Conservation (phyloP, 2,797 vertebrate genomes). For the Rhincodon typus region DNA sequence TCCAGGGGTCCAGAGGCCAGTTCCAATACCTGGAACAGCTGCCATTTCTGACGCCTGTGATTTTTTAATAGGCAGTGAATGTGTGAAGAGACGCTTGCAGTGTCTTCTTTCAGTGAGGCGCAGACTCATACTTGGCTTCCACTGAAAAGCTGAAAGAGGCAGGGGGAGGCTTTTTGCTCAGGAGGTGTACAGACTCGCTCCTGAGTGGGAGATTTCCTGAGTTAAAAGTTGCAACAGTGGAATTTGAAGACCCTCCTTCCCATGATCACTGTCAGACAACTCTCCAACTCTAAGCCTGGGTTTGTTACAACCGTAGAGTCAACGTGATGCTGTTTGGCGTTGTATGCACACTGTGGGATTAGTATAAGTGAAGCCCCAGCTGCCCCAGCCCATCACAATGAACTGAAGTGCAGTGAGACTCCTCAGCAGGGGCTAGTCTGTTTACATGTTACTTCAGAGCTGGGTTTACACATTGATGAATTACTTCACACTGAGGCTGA, state of each 20-base stretch:
- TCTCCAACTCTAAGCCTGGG: neutral
- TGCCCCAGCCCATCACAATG: neutral
- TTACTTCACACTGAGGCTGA: neutral
- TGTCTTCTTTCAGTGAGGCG: neutral
- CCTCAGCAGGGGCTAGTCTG: neutral
- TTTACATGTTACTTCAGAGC: neutral
- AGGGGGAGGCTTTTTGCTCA: neutral
- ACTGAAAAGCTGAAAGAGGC: neutral
- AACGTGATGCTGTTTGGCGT: neutral
- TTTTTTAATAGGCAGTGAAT: neutral
- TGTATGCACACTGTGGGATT: neutral
- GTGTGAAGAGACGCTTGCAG: neutral
- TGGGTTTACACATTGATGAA: neutral
- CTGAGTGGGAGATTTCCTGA: neutral
- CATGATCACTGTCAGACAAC: neutral
- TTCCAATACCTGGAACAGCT: neutral
- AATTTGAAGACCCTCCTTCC: neutral
- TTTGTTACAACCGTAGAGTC: neutral
- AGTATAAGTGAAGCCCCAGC: neutral
- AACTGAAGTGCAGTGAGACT: neutral
- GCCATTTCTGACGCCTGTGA: neutral
- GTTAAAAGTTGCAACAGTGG: neutral
- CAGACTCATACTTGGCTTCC: neutral
- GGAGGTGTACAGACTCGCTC: neutral
- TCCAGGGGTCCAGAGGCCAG: neutral